Base-by-base conservation (phyloP, 2,113 vertebrate species). In the Myocastor coypus region DNA sequence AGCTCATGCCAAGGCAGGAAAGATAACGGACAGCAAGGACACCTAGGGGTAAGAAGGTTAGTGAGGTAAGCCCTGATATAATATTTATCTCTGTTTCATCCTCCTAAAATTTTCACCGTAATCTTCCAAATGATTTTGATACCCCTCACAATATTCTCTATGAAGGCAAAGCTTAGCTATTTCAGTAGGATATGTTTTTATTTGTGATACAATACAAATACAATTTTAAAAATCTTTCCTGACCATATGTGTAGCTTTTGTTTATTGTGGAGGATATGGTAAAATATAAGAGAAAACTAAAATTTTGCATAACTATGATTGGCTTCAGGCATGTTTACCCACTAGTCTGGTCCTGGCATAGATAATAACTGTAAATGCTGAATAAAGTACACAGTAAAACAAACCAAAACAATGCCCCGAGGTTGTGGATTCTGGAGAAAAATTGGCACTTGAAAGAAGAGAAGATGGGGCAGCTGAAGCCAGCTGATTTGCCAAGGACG, bases 11-110 rank as follows among this genome's bases (percentile, higher is more conserved):
- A 28, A 40, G 50, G 85, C 89, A 50, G 64, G 11, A 61, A 68
- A 34, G 46, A 13, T 73, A 19, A 59, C 3, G 82, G 9, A 88
- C 92, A 78, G n/a, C 64, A 63, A 71, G 77, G 86, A 71, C 17
- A n/a, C 4, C 19, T 69, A 40, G n/a, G 52, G 32, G 30, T 52
- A 61, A 80, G 66, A 85, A 55, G 82, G 9, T 2, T 55, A 30
- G 84, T 2, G 1, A n/a, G 13, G 26, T 40, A 52, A 83, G 20
- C 52, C n/a, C 71, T 93, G 77, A 4, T 57, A 22, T 68, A 73
- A 77, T 90, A 89, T 66, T 94, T 40, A 94, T 6, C 24, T 94
- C 46, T 84, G 28, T 46, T 94, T 94, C 52, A 87, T 52, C 88
- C 77, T 93, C 42, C 16, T 73, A 52, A 92, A 57, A 61, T 14